Base-by-base conservation (phyloP, 2,888 invertebrate species). In the Cantharis flavilabris region DNA sequence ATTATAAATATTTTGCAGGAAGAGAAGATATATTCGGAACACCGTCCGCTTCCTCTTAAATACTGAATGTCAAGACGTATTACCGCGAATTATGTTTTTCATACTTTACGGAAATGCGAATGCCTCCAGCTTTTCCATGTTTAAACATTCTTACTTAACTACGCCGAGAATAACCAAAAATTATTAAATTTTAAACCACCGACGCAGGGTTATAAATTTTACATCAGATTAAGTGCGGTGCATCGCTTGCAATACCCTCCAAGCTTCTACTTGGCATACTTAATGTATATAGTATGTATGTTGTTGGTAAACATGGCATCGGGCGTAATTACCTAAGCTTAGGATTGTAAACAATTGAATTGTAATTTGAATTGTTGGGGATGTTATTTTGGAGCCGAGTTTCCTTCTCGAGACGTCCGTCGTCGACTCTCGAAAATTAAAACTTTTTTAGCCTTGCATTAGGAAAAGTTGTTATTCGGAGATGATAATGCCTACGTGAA, bases 61-160 rank as follows among this genome's bases (percentile, higher is more conserved):
- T 72, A 78, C 76, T 78, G 78, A 76, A 78, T 76, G 78, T 78
- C 78, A 73, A 73, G 78, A 73, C 71, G 78, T 78, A 78, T 78
- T 78, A 78, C 78, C 78, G 73, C 75, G 75, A 78, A 78, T 76
- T 78, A 78, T 76, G 75, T 73, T 75, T 77, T 75, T 69, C 23
- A 75, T 72, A 77, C 65, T 77, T 77, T 77, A 77, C 64, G 71
- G 75, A 77, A 75, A 75, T 67, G 63, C 72, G 75, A 33, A 77
- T 72, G 70, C 70, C 75, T 77, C 70, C 30, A 77, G 75, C 72
- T 75, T 77, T 75, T 70, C 70, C 62, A 67, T 67, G 65, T 72
- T 77, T 75, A 72, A 65, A 70, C 28, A 30, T 69, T 67, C 33
- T 30, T 62, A 14, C 63, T 3, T 26, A 20, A 9, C 30, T 71